Evolutionary conservation across 1,140 invertebrate species (phyloP).

Genomic region (Cydia splendana): DNA sequence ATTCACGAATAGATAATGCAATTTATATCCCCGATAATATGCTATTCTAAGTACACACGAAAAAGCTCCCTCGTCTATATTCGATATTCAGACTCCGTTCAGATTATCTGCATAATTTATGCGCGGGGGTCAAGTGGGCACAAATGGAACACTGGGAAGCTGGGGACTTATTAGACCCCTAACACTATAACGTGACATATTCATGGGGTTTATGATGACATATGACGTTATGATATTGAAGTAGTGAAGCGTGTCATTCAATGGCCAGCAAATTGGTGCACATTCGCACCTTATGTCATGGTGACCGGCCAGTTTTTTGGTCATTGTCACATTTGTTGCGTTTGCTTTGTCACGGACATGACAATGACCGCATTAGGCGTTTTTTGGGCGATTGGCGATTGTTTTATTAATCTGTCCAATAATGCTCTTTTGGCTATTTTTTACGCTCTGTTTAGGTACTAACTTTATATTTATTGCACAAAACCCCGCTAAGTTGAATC

Average conservation of each 20-base stretch:
- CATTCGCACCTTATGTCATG: constrained; percentile 72
- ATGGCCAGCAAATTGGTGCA: constrained; percentile 72
- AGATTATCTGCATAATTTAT: constrained; percentile 76
- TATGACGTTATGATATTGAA: not conserved
- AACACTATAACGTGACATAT: not conserved
- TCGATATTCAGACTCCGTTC: constrained; percentile 42
- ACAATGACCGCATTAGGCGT: constrained; percentile 55
- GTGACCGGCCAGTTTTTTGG: constrained; percentile 50
- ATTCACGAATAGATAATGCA: constrained; percentile 12
- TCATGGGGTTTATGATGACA: not conserved
- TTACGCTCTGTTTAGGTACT: not conserved
- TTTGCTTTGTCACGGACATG: constrained; percentile 45
- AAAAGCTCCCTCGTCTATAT: constrained; percentile 39
- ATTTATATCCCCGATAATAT: constrained; percentile 44
- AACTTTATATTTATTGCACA: not conserved
- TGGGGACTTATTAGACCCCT: not conserved
- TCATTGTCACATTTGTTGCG: constrained; percentile 38
- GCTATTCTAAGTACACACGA: constrained; percentile 37
- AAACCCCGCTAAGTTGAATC: no score
- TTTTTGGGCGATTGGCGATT: constrained; percentile 28
- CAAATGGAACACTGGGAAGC: constrained; percentile 39
- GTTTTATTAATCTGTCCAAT: constrained; percentile 28
- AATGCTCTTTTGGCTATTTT: not conserved
- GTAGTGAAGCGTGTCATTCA: constrained; percentile 34
- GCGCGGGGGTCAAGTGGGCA: constrained; percentile 70